These are phyloP conservation scores for Axis porcinus DNA, from an alignment of 2,113 vertebrate genomes.

Conservation along the genomic window DNA sequence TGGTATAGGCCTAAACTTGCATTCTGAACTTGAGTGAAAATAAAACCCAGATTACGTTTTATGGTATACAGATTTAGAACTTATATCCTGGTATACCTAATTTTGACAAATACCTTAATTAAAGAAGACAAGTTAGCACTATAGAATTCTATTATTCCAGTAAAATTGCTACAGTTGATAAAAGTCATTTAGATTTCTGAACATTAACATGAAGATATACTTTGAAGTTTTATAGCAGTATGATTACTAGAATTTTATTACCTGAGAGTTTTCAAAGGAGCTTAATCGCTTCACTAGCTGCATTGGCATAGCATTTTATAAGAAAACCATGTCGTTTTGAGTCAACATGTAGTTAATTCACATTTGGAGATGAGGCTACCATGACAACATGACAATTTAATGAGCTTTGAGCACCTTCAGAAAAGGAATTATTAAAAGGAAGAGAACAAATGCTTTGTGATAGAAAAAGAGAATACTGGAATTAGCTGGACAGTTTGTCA, in stretches of 20 bases:
- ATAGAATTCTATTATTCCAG: background rate
- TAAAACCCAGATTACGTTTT: background rate
- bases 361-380: conserved; percentile 10
- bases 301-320: background rate
- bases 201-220: background rate
- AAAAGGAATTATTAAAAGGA: conserved; percentile 37
- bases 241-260: conserved; percentile 46
- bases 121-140: background rate
- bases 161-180: background rate
- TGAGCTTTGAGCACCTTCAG: conserved; percentile 32
- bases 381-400: conserved; percentile 38
- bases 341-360: conserved; percentile 41
- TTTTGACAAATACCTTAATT: background rate
- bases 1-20: background rate
- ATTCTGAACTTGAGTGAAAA: background rate
- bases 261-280: background rate
- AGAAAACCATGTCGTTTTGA: conserved; percentile 33
- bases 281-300: background rate
- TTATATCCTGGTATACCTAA: background rate
- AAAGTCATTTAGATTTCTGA: background rate
- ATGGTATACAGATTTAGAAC: background rate
- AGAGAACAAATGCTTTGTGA: conserved; percentile 34
- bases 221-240: background rate
- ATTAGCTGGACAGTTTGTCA: background rate
- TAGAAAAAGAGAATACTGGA: conserved; percentile 11